Evolutionary conservation across 2,113 vertebrate species (phyloP).

Genomic region (Notechis scutatus): DNA sequence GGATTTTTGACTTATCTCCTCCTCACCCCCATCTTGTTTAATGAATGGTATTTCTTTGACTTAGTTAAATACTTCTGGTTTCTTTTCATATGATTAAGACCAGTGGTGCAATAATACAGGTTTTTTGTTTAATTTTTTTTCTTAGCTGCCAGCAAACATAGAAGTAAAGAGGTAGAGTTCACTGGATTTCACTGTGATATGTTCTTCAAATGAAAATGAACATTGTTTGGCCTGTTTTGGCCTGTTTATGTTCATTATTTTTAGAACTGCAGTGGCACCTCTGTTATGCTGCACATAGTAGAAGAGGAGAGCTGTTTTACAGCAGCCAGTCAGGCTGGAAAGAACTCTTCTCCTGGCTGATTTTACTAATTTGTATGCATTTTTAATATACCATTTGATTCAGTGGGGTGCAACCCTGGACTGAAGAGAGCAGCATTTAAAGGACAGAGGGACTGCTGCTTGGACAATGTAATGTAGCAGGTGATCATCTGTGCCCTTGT

Average conservation of each 20-base stretch:
- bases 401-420: constrained; percentile 24
- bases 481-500: constrained; percentile 59
- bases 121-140: not conserved
- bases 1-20: not conserved
- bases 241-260: constrained; percentile 57
- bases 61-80: not conserved
- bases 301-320: constrained; percentile 49
- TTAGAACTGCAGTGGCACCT: constrained; percentile 59
- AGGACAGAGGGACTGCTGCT: constrained; percentile 36
- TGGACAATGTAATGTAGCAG: constrained; percentile 59
- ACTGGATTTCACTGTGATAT: constrained; percentile 5
- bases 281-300: constrained; percentile 56
- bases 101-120: constrained; percentile 23
- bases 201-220: constrained; percentile 53
- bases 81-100: constrained; percentile 31
- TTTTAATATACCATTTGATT: constrained; percentile 19
- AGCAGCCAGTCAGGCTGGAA: constrained; percentile 34
- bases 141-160: constrained; percentile 26
- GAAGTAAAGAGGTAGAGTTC: not conserved
- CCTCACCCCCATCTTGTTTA: constrained; percentile 9
- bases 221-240: constrained; percentile 39
- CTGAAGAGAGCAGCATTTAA: constrained; percentile 22
- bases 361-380: constrained; percentile 13
- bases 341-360: constrained; percentile 5
- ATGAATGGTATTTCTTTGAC: constrained; percentile 27